Base-by-base conservation (phyloP, 1,140 invertebrate species). In the Lutraria rhynchaena region DNA sequence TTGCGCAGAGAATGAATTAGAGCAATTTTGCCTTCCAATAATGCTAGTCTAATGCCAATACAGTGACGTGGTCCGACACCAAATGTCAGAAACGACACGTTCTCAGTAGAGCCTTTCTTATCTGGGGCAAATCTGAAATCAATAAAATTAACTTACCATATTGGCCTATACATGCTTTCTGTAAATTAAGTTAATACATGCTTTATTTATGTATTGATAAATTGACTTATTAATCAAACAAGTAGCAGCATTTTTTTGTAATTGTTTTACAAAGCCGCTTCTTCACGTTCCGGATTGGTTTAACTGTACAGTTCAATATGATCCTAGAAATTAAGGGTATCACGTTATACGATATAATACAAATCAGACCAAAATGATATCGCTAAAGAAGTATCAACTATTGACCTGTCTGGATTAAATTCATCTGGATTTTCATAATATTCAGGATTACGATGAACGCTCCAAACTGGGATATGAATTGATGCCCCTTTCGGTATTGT, bases 361-460 rank as follows among this genome's bases (percentile, higher is more conserved):
- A n/a, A n/a, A n/a, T n/a, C n/a, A n/a, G n/a, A n/a, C n/a, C n/a
- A n/a, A n/a, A n/a, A n/a, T n/a, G n/a, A n/a, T n/a, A n/a, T n/a
- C n/a, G n/a, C n/a, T n/a, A n/a, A n/a, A n/a, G n/a, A n/a, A n/a
- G n/a, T n/a, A n/a, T n/a, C n/a, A n/a, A n/a, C n/a, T n/a, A n/a
- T n/a, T n/a, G n/a, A 92, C 83, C 91, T 86, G 49, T 93, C 92
- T 1, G 93, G 93, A 69, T 89, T 82, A 82, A 93, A 93, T 57
- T 75, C 84, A 22, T 92, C 90, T 0, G 93, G 93, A 13, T 93
- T 87, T 9, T 86, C 81, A 87, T 91, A 93, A 71, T 89, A 87
- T 24, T 92, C 89, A 0, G 89, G 88, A 83, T 93, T 90, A 46
- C 89, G 86, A 60, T 95, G 94, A 24, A 95, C 90, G 0, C 91